Conservation (phyloP, 2,113 vertebrate genomes). For the Limanda limanda region DNA sequence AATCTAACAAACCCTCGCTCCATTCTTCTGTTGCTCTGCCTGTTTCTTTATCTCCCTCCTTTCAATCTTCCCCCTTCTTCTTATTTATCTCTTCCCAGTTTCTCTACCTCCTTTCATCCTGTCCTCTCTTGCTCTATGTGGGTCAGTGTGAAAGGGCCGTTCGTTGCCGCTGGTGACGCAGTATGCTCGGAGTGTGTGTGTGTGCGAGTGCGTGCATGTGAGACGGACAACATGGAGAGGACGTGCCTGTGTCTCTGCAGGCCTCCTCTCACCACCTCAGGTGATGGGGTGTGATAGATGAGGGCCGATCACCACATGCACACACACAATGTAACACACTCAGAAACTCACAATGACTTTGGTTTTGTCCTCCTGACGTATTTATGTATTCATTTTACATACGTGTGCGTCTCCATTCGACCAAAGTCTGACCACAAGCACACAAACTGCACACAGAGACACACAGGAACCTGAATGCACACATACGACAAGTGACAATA, state of each 20-base stretch:
- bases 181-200: slow-evolving; percentile 18
- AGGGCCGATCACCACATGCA: background rate
- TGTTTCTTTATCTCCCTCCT: slow-evolving; percentile 12
- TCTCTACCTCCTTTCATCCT: slow-evolving; percentile 29
- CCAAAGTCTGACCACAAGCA: background rate
- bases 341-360: background rate
- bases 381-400: background rate
- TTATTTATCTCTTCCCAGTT: slow-evolving; percentile 34
- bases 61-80: slow-evolving; percentile 18
- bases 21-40: background rate
- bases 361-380: background rate
- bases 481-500: slow-evolving; percentile 55
- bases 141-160: slow-evolving; percentile 60
- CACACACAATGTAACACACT: background rate
- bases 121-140: slow-evolving; percentile 47
- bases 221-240: slow-evolving; percentile 1
- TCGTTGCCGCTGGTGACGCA: slow-evolving; percentile 63
- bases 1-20: no score
- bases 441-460: slow-evolving; percentile 23
- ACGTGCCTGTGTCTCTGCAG: background rate
- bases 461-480: slow-evolving; percentile 42
- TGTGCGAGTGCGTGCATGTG: background rate
- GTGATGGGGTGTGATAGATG: slow-evolving; percentile 29
- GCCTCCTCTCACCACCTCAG: slow-evolving; percentile 19
- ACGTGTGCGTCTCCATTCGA: background rate